Evolutionary conservation across 2,797 vertebrate genomes (phyloP).

Genomic region (Botia almorhae): DNA sequence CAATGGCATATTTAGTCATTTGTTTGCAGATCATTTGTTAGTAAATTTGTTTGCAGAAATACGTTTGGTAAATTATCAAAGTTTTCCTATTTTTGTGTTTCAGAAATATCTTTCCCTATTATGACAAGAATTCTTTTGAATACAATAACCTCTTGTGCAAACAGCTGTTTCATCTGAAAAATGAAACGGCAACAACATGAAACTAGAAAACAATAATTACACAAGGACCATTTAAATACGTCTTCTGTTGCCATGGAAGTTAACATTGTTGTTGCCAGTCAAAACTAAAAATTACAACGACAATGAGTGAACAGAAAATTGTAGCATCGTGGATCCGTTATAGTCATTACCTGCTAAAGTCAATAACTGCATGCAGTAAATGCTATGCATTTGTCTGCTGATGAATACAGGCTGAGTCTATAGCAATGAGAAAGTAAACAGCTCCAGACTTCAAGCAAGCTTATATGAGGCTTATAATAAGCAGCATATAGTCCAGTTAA

Average conservation of each 20-base stretch:
- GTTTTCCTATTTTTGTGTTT: constrained; percentile 3
- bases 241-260: constrained; percentile 13
- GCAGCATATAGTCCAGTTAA: too few species aligned
- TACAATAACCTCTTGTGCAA: background rate
- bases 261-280: constrained; percentile 11
- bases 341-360: background rate
- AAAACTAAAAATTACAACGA: constrained; percentile 15
- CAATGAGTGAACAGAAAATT: background rate
- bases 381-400: background rate
- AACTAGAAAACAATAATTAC: constrained; percentile 33
- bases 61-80: background rate
- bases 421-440: background rate
- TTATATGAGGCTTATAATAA: background rate
- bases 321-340: background rate
- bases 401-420: background rate
- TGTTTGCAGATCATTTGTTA: background rate
- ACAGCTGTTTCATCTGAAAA: constrained; percentile 18
- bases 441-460: background rate
- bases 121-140: constrained; percentile 19
- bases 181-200: constrained; percentile 17
- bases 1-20: background rate
- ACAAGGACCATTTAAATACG: constrained; percentile 1
- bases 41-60: background rate
- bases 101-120: constrained; percentile 18
- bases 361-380: constrained; percentile 2